Evolutionary conservation across 1,140 invertebrate species (phyloP).

Genomic region (Atta colombica): DNA sequence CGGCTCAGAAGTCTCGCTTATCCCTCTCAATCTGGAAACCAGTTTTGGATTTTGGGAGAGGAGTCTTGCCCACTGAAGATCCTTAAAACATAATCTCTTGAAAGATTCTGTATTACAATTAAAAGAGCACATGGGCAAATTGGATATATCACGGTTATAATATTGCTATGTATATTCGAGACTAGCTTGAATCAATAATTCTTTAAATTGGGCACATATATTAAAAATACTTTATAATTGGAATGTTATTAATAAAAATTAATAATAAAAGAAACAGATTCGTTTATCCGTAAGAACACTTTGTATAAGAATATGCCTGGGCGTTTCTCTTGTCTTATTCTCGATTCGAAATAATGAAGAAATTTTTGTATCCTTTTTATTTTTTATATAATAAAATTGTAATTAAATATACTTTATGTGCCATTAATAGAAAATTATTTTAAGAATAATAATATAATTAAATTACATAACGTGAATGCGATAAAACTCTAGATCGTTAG

Average conservation of each 20-base stretch:
- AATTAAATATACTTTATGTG: background rate
- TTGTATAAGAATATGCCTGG: background rate
- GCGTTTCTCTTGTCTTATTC: background rate
- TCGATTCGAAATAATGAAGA: background rate
- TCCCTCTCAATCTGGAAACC: slow-evolving; percentile 66
- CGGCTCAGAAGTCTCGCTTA: slow-evolving; percentile 61
- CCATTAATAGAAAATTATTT: background rate
- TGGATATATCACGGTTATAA: slow-evolving; percentile 10
- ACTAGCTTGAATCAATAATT: background rate
- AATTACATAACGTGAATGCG: background rate
- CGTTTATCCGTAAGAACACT: background rate
- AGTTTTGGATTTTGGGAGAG: slow-evolving; percentile 65
- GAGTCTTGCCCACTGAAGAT: slow-evolving; percentile 1
- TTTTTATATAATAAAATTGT: background rate
- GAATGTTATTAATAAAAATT: slow-evolving; percentile 4
- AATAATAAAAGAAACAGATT: background rate
- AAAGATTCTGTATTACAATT: slow-evolving; percentile 47
- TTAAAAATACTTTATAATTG: slow-evolving; percentile 27
- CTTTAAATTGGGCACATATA: background rate
- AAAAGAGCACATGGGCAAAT: slow-evolving; percentile 1
- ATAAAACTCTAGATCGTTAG: background rate
- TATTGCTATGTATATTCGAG: slow-evolving; percentile 15
- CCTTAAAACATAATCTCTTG: slow-evolving; percentile 11
- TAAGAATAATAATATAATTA: background rate
- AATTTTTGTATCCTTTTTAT: background rate